Evolutionary conservation across 2,797 vertebrate species (phyloP), one percentile per base, ranked within the genome.

Genomic region (Acomys russatus): DNA sequence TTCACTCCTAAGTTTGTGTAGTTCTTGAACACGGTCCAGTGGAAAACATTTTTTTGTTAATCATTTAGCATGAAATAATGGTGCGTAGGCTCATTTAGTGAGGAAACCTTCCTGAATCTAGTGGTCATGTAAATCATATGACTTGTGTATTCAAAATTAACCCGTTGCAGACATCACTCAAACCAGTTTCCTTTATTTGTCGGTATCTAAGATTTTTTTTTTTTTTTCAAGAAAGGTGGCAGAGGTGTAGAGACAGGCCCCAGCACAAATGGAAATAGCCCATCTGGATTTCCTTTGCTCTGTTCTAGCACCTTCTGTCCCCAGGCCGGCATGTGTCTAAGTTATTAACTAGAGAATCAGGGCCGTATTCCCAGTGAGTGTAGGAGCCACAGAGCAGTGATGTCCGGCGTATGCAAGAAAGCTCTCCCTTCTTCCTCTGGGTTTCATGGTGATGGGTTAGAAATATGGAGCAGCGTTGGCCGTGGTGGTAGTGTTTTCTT

Each of bases 271-370:
- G 94, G 79, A 88, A 97, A 83, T 0, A 90, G 96, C 98, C 97
- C 44, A 70, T 96, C 98, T 99, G 98, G 98, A 99, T 99, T 98
- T 94, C 49, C 98, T 98, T 98, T 98, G 98, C 98, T 89, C 77
- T 96, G 59, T 97, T 97, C 96, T 97, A 68, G 98, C 98, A 99
- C 98, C 97, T 84, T 64, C 96, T 98, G 96, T 98, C 98, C 98
- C 98, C 98, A 98, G 28, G 85, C 98, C 97, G 78, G 97, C 98
- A 99, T 44, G 44, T 44, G 44, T 44, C 44, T 44, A 44, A 44
- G 44, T 59, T 59, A 59, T 59, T 59, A 23, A 54, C 9, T 83
- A 12, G 66, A 10, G 38, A 30, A 17, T 33, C 18, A 3, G 44
- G 33, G 23, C 25, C 7, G 22, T 93, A 22, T 73, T 64, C 70